Conservation (phyloP, 1,140 invertebrate genomes). For the Bombus superbus region DNA sequence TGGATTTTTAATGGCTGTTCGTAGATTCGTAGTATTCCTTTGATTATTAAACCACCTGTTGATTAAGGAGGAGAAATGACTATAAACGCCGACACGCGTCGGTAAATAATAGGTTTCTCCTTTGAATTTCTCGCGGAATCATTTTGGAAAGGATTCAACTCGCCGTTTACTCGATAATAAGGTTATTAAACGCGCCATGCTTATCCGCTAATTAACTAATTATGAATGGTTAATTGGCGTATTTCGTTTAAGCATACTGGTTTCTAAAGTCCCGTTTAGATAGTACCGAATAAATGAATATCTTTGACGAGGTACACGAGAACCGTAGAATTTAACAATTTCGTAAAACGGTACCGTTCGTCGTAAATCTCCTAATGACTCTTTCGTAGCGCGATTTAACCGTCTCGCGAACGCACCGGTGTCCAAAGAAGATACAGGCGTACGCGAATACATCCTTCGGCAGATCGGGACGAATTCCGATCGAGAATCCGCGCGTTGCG, state of each 20-base stretch:
- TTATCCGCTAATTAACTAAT: neutral
- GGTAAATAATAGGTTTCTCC: neutral
- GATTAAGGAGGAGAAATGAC: neutral
- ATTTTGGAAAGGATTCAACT: neutral
- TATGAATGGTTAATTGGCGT: neutral
- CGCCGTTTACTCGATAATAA: neutral
- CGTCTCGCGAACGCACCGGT: too few relatives aligned
- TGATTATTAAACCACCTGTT: neutral
- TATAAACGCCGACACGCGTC: neutral
- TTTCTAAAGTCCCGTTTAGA: neutral
- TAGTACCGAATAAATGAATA: neutral
- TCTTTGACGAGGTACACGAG: too few relatives aligned
- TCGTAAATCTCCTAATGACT: too few relatives aligned
- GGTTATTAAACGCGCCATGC: neutral
- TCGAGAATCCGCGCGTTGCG: too few relatives aligned
- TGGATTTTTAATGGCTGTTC: neutral
- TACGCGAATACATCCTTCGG: too few relatives aligned
- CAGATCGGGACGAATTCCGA: too few relatives aligned
- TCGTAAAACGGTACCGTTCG: too few relatives aligned
- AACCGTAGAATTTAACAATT: too few relatives aligned
- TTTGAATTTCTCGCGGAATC: neutral
- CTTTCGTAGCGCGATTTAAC: too few relatives aligned
- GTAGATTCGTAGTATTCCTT: neutral
- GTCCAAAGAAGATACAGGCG: too few relatives aligned
- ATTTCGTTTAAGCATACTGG: too few relatives aligned